Evolutionary conservation across 2,113 vertebrate species (phyloP).

Genomic region (Leptobrachium leishanense): DNA sequence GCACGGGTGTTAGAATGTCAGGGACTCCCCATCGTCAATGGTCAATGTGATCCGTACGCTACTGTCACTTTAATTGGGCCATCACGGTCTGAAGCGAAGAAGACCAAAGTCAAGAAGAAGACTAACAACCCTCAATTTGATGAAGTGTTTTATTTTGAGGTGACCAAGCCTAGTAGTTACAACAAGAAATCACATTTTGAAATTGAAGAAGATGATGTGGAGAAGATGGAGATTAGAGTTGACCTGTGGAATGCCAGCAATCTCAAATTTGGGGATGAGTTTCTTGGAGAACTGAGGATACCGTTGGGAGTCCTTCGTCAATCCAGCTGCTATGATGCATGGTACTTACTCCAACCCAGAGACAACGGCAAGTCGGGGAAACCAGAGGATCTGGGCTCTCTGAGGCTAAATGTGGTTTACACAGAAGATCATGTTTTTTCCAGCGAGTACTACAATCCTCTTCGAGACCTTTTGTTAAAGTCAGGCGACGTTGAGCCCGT

Average conservation of each 20-base stretch:
- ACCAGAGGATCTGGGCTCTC: constrained; percentile 90
- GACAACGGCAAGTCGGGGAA: constrained; percentile 91
- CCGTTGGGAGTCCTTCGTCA: constrained; percentile 86
- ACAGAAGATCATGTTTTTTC: constrained; percentile 97
- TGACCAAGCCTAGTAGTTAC: constrained; percentile 89
- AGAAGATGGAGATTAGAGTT: constrained; percentile 94
- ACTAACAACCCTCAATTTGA: constrained; percentile 98
- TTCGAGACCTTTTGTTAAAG: constrained; percentile 85
- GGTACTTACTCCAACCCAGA: constrained; percentile 95
- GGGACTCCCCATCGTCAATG: constrained; percentile 93
- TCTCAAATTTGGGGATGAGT: constrained; percentile 96
- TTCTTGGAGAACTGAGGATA: constrained; percentile 89
- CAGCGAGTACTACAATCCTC: constrained; percentile 85
- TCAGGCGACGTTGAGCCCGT: constrained; percentile 91
- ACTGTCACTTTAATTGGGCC: constrained; percentile 89
- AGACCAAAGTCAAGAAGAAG: constrained; percentile 96
- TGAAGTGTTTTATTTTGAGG: constrained; percentile 98
- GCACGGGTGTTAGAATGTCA: constrained; percentile 93
- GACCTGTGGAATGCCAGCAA: constrained; percentile 98
- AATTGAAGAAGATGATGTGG: constrained; percentile 95
- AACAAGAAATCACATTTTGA: constrained; percentile 92
- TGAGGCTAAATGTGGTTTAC: constrained; percentile 94
- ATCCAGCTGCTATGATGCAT: constrained; percentile 85
- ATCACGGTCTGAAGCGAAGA: constrained; percentile 93
- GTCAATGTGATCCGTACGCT: constrained; percentile 94